A percentile compares a stretch with the other conserved stretches of the same genome.
phyloP scores from a whole-genome alignment of 2,888 invertebrate genomes.

The Cyaniris semiargus region DNA sequence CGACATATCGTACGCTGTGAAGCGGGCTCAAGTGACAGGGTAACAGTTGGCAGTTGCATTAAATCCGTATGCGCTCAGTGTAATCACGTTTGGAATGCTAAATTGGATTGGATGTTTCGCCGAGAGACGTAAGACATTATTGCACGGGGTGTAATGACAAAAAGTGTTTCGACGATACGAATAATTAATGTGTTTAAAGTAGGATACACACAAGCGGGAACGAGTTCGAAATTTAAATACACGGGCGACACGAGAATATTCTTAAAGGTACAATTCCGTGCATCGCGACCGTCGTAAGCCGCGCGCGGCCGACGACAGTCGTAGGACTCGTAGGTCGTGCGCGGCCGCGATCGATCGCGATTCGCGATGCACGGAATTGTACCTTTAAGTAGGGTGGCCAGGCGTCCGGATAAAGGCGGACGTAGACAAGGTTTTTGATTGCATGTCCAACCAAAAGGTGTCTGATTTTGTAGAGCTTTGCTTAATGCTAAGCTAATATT shows the following conservation, averaged over 20 bases:
- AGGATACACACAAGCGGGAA: not conserved
- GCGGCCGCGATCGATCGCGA: too few species aligned
- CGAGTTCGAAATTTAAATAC: not conserved
- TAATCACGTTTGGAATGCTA: slow-evolving; percentile 48
- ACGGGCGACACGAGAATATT: not conserved
- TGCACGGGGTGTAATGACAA: slow-evolving; percentile 31
- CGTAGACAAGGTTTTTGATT: not conserved
- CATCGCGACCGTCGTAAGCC: too few species aligned
- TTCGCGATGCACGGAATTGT: too few species aligned
- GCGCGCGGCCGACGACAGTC: too few species aligned
- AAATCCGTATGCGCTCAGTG: slow-evolving; percentile 48
- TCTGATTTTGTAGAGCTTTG: too few species aligned
- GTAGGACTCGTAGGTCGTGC: too few species aligned
- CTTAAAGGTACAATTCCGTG: too few species aligned
- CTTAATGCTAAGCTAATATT: too few species aligned
- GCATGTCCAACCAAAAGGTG: not conserved
- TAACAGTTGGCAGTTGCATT: slow-evolving; percentile 53
- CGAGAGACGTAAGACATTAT: slow-evolving; percentile 31
- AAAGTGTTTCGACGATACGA: slow-evolving; percentile 26
- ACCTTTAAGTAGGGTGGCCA: not conserved
- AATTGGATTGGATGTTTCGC: slow-evolving; percentile 48
- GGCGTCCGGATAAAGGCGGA: not conserved
- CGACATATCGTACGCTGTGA: slow-evolving; percentile 29
- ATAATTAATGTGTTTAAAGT: slow-evolving; percentile 2
- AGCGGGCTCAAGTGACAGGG: slow-evolving; percentile 42